Conservation (phyloP, 2,888 invertebrate species). For the Pandemis heparana region DNA sequence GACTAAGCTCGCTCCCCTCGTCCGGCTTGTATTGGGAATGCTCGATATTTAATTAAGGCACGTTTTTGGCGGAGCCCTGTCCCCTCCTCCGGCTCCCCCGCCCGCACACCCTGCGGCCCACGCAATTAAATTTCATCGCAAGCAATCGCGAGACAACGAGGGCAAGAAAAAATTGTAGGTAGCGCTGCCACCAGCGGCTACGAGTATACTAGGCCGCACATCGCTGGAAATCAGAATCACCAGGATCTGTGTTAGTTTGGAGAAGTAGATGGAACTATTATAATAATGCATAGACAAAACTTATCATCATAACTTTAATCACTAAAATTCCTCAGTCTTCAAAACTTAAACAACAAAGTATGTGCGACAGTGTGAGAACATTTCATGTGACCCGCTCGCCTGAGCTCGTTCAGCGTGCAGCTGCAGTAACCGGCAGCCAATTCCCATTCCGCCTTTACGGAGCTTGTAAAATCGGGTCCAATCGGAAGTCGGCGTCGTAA, state of each 20-base stretch:
- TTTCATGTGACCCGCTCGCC: too few species aligned
- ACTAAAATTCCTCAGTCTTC: too few species aligned
- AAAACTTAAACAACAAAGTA: too few species aligned
- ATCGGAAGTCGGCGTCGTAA: constrained; percentile 31
- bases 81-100: constrained; percentile 14
- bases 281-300: too few species aligned
- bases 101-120: neutral
- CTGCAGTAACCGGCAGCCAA: neutral
- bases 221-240: neutral
- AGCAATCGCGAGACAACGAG: constrained; percentile 50
- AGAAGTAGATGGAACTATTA: too few species aligned
- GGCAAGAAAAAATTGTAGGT: constrained; percentile 46
- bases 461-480: constrained; percentile 24
- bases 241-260: too few species aligned
- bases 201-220: neutral
- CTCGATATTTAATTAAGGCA: constrained; percentile 62
- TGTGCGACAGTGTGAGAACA: too few species aligned
- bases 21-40: constrained; percentile 51
- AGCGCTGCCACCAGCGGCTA: neutral
- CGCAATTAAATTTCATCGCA: constrained; percentile 57
- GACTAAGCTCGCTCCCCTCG: neutral
- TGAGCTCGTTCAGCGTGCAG: too few species aligned
- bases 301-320: too few species aligned
- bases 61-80: constrained; percentile 46
- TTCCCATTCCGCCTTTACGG: constrained; percentile 5